These are phyloP conservation scores for Cyprinus carpio DNA, from an alignment of 2,113 vertebrate genomes.

Conservation along the genomic window DNA sequence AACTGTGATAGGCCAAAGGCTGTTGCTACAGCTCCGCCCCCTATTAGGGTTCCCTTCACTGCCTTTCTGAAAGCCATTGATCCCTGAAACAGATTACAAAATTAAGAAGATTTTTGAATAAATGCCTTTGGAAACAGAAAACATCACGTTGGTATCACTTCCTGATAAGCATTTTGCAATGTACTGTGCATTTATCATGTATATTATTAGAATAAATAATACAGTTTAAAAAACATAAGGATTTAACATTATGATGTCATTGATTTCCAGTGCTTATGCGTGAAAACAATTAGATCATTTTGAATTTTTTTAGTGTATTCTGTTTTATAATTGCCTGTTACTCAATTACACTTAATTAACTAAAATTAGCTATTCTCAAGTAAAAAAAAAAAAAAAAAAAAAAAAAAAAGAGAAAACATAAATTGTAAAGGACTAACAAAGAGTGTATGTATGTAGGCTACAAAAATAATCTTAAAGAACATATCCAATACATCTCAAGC, in stretches of 20 bases:
- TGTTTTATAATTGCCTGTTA: background rate
- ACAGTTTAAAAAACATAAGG: background rate
- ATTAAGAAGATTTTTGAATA: background rate
- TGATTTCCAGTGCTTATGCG: background rate
- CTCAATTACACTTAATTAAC: background rate
- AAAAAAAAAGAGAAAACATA: background rate
- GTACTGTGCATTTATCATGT: background rate
- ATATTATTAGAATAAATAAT: background rate
- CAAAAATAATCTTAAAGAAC: background rate
- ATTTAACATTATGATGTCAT: background rate
- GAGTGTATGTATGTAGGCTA: no score
- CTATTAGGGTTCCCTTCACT: conserved; percentile 83
- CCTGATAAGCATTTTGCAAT: background rate
- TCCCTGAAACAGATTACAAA: conserved; percentile 55
- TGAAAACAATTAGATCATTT: background rate
- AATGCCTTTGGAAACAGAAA: background rate
- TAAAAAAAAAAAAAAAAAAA: background rate
- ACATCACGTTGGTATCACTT: no score
- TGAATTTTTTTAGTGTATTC: background rate
- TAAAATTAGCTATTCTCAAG: background rate
- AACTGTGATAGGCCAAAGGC: conserved; percentile 88
- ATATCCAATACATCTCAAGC: background rate
- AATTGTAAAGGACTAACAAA: background rate
- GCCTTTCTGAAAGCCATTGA: conserved; percentile 91
- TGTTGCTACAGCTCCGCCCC: conserved; percentile 84